Evolutionary conservation across 2,113 vertebrate species (phyloP).

Genomic region (Myotis yumanensis): DNA sequence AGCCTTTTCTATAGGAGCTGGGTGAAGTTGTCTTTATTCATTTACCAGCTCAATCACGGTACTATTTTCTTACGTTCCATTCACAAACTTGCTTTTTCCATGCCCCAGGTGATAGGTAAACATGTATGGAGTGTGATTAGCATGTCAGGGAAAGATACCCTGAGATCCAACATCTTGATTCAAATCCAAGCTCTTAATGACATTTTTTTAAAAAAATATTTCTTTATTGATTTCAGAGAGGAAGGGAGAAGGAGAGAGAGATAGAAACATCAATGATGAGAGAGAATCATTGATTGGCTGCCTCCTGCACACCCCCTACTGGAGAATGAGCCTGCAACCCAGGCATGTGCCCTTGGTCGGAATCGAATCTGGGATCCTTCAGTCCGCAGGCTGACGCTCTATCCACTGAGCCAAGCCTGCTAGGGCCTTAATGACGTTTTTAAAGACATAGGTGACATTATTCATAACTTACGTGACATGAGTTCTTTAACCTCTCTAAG

Average conservation of each 20-base stretch:
- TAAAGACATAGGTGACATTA: not conserved
- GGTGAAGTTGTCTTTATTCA: not conserved
- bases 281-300: too few species aligned
- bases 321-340: too few species aligned
- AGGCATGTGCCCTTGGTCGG: too few species aligned
- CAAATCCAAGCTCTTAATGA: not conserved
- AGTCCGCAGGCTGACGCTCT: too few species aligned
- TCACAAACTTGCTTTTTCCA: not conserved
- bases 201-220: too few species aligned
- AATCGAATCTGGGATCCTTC: too few species aligned
- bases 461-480: not conserved
- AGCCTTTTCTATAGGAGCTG: not conserved
- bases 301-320: too few species aligned
- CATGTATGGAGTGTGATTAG: not conserved
- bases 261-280: too few species aligned
- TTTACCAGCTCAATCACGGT: not conserved
- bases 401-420: too few species aligned
- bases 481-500: not conserved
- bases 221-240: too few species aligned
- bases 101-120: not conserved
- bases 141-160: not conserved
- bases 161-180: not conserved
- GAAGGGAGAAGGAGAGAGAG: too few species aligned
- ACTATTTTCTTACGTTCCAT: not conserved
- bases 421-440: not conserved